These are phyloP conservation scores for Lemur catta DNA, from an alignment of 2,797 vertebrate genomes.

Conservation along the genomic window DNA sequence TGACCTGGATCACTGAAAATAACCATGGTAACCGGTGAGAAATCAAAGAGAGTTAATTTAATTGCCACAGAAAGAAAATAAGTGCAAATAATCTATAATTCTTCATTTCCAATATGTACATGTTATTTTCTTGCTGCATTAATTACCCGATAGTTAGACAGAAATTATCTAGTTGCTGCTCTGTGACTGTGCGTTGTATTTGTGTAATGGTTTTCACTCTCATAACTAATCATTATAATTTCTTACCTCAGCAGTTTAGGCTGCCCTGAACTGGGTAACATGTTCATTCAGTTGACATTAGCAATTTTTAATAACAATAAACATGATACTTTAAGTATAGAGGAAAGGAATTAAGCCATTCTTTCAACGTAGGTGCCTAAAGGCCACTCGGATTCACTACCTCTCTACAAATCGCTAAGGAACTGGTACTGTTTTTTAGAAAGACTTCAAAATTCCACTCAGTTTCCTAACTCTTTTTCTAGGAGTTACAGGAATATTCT, in stretches of 20 bases:
- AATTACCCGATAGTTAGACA: conserved; percentile 77
- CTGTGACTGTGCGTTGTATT: conserved; percentile 48
- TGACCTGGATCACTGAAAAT: conserved; percentile 73
- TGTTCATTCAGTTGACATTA: conserved; percentile 74
- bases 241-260: conserved; percentile 76
- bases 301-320: conserved; percentile 82
- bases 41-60: conserved; percentile 79
- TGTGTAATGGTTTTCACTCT: conserved; percentile 61
- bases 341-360: conserved; percentile 62
- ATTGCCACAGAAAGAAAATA: conserved; percentile 77
- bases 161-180: conserved; percentile 70
- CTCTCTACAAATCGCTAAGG: conserved; percentile 3
- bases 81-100: conserved; percentile 79
- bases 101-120: conserved; percentile 71
- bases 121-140: conserved; percentile 75
- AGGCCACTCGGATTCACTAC: conserved; percentile 10
- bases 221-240: conserved; percentile 77
- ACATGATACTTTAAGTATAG: conserved; percentile 72
- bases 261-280: conserved; percentile 48
- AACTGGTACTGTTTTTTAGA: neutral
- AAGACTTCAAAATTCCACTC: neutral
- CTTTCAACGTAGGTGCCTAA: conserved; percentile 50
- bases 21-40: conserved; percentile 80
- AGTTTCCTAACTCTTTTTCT: neutral
- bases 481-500: neutral